Conservation (phyloP, 2,797 vertebrate species). For the Odontamblyopus rebecca region DNA sequence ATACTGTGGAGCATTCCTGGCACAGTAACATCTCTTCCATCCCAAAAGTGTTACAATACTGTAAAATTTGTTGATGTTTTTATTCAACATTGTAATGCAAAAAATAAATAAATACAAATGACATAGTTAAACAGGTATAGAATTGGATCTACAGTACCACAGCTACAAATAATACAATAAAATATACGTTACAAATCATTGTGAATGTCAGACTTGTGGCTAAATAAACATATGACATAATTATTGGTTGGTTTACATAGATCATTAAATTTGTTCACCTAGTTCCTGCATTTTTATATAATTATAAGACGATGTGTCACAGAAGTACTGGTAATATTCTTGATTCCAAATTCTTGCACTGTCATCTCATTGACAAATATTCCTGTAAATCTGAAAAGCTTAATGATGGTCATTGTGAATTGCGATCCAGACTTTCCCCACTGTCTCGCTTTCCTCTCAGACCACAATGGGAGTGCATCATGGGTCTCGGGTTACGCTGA, state of each 20-base stretch:
- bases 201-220: too few species aligned
- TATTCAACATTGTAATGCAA: too few species aligned
- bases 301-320: too few species aligned
- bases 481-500: slow-evolving; percentile 40
- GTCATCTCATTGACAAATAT: neutral
- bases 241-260: too few species aligned
- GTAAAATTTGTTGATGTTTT: too few species aligned
- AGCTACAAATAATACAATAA: neutral
- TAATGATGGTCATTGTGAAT: neutral
- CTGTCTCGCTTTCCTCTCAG: slow-evolving; percentile 1
- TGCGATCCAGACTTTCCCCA: slow-evolving; percentile 11
- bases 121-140: too few species aligned
- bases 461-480: slow-evolving; percentile 18
- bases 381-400: neutral
- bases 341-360: neutral
- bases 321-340: neutral
- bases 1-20: neutral
- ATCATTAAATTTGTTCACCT: neutral
- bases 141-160: neutral
- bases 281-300: neutral
- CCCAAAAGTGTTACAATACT: too few species aligned
- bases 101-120: too few species aligned
- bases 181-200: too few species aligned
- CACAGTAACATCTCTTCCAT: too few species aligned
- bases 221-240: too few species aligned